A percentile compares a stretch with the other conserved stretches of the same genome.
Conservation (phyloP, 1,140 invertebrate species). For the Macrosteles quadrilineatus region DNA sequence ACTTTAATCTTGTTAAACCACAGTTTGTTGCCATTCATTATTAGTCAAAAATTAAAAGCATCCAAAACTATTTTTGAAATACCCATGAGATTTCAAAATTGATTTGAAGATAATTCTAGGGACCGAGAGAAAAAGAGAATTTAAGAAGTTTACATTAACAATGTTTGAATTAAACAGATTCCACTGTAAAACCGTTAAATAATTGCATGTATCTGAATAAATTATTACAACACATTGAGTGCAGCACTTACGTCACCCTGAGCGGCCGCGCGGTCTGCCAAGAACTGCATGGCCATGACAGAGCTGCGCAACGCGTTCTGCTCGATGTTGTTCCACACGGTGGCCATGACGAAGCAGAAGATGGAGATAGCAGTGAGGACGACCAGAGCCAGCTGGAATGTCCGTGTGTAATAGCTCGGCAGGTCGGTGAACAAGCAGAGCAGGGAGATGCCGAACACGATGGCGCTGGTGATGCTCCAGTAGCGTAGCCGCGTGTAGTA, state of each 20-base stretch:
- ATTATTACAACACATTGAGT: too few species aligned
- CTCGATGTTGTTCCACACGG: slow-evolving; percentile 31
- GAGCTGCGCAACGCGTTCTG: slow-evolving; percentile 14
- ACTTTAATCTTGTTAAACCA: too few species aligned
- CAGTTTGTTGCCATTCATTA: too few species aligned
- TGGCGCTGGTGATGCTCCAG: slow-evolving; percentile 16
- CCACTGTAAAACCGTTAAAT: too few species aligned
- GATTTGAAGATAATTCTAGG: too few species aligned
- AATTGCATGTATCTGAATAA: too few species aligned
- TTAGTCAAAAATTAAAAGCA: too few species aligned
- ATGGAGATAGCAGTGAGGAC: slow-evolving; percentile 1
- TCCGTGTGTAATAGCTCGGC: slow-evolving; percentile 5
- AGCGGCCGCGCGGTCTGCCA: neutral
- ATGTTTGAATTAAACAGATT: too few species aligned
- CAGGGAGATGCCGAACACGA: slow-evolving; percentile 20
- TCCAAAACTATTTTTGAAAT: too few species aligned
- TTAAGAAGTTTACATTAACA: too few species aligned
- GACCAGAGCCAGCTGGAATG: slow-evolving; percentile 19
- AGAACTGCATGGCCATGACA: slow-evolving; percentile 27
- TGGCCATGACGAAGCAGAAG: slow-evolving; percentile 26
- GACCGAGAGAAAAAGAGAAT: too few species aligned
- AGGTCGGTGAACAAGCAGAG: slow-evolving; percentile 31
- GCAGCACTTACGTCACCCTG: neutral
- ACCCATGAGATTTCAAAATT: too few species aligned
- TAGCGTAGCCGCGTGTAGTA: slow-evolving; percentile 32